Base-by-base conservation (phyloP, 2,113 vertebrate species). In the Burhinus bistriatus region DNA sequence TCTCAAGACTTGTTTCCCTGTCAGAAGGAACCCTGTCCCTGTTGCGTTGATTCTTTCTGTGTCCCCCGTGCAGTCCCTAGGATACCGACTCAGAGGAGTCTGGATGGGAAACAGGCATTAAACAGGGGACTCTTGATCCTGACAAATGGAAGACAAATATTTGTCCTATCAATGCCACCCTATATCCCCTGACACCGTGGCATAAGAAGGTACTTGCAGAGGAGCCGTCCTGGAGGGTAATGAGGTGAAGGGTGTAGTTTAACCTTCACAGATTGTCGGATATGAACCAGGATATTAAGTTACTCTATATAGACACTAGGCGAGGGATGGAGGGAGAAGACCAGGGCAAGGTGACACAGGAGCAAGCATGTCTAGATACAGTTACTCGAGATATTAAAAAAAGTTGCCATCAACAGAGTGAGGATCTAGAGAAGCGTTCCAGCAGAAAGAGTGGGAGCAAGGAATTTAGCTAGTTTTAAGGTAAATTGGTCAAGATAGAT, bases 331-430 rank as follows among this genome's bases (percentile, higher is more conserved):
- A 73, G 19, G 45, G 17, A 55, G 36, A 91, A 91, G 22, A 91
- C 19, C 29, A 34, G 9, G 42, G 13, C 42, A 78, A 78, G 13
- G 25, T 51, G 36, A 57, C 1, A 6, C 9, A 23, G 47, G 20
- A 84, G 15, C 32, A 73, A 84, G n/a, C 3, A 2, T 0, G 0
- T 25, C 34, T 32, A 52, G 29, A 36, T 27, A n/a, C 3, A 45
- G 51, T 75, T 58, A 44, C 9, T 64, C 4, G 32, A 87, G 22
- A 55, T 58, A 58, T 13, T 66, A 16, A 34, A 44, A 45, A 84
- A 85, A 30, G 4, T 19, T 83, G 52, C 9, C n/a, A 62, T n/a
- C 38, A 55, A 14, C 32, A 59, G 21, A 81, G 9, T 18, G 15
- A 51, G 19, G 30, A 47, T 44, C 44, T 49, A 72, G 61, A 47